Conservation (phyloP, 2,797 vertebrate species). For the Trichosurus vulpecula region DNA sequence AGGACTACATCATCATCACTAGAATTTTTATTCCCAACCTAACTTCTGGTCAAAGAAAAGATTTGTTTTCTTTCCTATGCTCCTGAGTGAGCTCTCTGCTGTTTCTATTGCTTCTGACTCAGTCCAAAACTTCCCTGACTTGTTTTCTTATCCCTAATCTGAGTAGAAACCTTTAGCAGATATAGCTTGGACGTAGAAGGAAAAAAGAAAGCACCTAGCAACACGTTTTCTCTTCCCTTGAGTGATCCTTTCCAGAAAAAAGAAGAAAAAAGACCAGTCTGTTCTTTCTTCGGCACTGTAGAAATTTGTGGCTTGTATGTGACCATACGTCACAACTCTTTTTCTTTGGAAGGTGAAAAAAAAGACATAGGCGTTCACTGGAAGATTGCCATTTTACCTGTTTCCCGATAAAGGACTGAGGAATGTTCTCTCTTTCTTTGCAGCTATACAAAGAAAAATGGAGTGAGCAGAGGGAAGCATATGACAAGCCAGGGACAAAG, state of each 20-base stretch:
- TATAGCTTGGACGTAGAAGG: background rate
- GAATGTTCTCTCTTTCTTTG: background rate
- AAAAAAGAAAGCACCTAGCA: background rate
- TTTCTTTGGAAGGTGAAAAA: background rate
- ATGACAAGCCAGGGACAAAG: background rate
- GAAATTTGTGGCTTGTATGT: conserved; percentile 18
- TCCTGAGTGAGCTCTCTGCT: conserved; percentile 1
- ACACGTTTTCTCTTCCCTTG: background rate
- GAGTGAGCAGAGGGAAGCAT: conserved; percentile 26
- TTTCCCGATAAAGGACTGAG: conserved; percentile 40
- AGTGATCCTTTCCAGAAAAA: conserved; percentile 11
- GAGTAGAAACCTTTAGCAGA: background rate
- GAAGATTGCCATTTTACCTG: conserved; percentile 51
- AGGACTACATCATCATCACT: background rate
- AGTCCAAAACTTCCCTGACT: background rate
- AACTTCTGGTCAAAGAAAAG: background rate
- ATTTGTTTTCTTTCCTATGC: background rate
- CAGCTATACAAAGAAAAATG: conserved; percentile 27
- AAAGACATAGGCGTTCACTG: conserved; percentile 26
- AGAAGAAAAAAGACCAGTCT: background rate
- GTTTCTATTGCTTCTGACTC: conserved; percentile 34
- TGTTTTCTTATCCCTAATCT: conserved; percentile 29
- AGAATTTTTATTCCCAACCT: background rate
- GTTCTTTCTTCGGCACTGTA: background rate
- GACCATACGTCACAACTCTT: background rate